A percentile compares a stretch with the other conserved stretches of the same genome.
Conservation (phyloP, 2,888 invertebrate genomes). For the Desoria tigrina region DNA sequence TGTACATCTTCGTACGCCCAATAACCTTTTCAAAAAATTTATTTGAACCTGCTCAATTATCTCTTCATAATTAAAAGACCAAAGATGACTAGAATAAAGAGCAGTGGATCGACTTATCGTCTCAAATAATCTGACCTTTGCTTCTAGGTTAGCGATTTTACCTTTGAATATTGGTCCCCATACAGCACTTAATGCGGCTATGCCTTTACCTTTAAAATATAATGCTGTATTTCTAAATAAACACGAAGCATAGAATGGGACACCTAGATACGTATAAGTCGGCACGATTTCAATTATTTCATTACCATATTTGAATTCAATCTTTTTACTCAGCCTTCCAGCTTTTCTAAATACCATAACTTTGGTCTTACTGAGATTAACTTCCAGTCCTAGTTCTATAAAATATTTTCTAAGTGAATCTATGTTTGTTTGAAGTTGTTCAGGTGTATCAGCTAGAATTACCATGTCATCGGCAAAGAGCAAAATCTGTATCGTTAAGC, state of each 20-base stretch:
- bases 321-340: not conserved
- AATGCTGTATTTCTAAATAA: conserved; percentile 8
- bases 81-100: conserved; percentile 11
- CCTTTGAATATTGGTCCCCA: not conserved
- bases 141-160: conserved; percentile 1
- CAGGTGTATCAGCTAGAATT: conserved; percentile 16
- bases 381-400: not conserved
- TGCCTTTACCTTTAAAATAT: conserved; percentile 13
- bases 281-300: conserved; percentile 24
- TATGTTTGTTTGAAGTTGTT: conserved; percentile 27
- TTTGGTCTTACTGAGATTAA: too few relatives aligned
- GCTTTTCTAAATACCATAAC: conserved; percentile 36
- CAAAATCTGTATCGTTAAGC: not conserved
- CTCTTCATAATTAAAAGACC: not conserved
- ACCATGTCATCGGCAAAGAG: conserved; percentile 36
- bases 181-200: not conserved
- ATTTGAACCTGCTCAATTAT: not conserved
- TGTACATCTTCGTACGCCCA: not conserved
- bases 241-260: conserved; percentile 9
- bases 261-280: conserved; percentile 29
- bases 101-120: not conserved
- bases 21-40: not conserved
- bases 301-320: conserved; percentile 19
- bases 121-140: not conserved
- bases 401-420: conserved; percentile 22